Evolutionary conservation across 2,888 invertebrate genomes (phyloP).

Genomic region (Cephus runcator): DNA sequence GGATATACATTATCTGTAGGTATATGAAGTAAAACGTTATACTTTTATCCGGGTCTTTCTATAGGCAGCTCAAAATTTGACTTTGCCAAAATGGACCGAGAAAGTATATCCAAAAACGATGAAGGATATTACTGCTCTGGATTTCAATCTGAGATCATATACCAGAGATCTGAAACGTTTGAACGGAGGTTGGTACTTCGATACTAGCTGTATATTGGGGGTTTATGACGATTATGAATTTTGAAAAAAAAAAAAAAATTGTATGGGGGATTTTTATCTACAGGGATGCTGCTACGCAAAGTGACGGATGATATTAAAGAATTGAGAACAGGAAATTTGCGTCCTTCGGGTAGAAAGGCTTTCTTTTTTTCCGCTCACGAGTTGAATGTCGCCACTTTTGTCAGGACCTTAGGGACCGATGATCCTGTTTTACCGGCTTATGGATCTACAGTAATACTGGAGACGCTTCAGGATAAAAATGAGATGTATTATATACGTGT

Average conservation of each 20-base stretch:
- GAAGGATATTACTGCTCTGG: slow-evolving; percentile 58
- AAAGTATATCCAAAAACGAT: slow-evolving; percentile 60
- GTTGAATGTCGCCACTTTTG: slow-evolving; percentile 49
- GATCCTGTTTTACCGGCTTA: slow-evolving; percentile 52
- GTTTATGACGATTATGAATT: background rate
- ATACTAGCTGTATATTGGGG: background rate
- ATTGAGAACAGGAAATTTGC: slow-evolving; percentile 33
- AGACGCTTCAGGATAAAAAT: slow-evolving; percentile 48
- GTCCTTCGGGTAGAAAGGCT: slow-evolving; percentile 46
- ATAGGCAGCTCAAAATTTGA: slow-evolving; percentile 52
- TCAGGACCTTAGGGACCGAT: slow-evolving; percentile 45
- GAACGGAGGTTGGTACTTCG: slow-evolving; percentile 56
- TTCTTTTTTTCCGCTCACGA: slow-evolving; percentile 55
- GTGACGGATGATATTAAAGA: slow-evolving; percentile 50
- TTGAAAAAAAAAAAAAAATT: background rate
- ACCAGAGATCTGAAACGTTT: slow-evolving; percentile 59
- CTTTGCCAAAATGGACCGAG: slow-evolving; percentile 65
- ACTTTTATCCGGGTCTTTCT: slow-evolving; percentile 5
- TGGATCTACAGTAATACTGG: slow-evolving; percentile 54
- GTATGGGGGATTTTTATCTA: background rate
- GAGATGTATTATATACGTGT: slow-evolving; percentile 49
- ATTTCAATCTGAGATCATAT: slow-evolving; percentile 61
- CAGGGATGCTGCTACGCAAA: slow-evolving; percentile 49
- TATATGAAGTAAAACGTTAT: background rate
- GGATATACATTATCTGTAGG: background rate